Base-by-base conservation (phyloP, 2,113 vertebrate genomes). In the Crypturellus undulatus region DNA sequence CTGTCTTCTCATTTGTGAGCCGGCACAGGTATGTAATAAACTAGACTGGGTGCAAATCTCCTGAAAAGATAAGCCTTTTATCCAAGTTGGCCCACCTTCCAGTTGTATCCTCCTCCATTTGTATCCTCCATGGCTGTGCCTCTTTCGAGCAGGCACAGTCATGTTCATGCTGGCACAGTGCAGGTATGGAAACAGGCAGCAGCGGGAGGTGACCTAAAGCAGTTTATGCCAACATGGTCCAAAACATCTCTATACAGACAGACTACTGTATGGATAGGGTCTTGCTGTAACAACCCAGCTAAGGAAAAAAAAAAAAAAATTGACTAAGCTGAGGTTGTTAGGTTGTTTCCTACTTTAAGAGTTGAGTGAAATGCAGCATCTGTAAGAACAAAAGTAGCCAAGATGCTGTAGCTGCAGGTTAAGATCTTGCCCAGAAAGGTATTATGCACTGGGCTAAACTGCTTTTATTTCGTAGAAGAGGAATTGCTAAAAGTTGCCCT, bases 321-420 rank as follows among this genome's bases (percentile, higher is more conserved):
- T 75, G 89, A 4, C 0, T 1, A 63, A 63, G 59, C 16, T 2
- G 4, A 59, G 25, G 38, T 4, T 3, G 45, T 26, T 56, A 59
- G 25, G 38, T 4, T 3, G 45, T 26, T 56, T 56, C 54, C 54
- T 17, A 32, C 54, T 56, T 56, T 32, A 56, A 56, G 54, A 18
- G 54, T 17, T 32, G 54, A 58, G 54, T 58, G 54, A 17, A 58
- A 18, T 58, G 54, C 54, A 58, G 54, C 28, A 28, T 58, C 18
- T 58, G 7, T 32, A 58, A 7, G 13, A 96, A 22, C 26, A 83
- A 38, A 60, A 69, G 24, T 52, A 43, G 56, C 32, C 83, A 49
- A 0, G 1, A 86, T 28, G 64, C 28, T 16, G 63, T 51, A 49
- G 42, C 22, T 85, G 22, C 47, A 60, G 56, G 22, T 42, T 19